Conservation (phyloP, 2,797 vertebrate species). For the Spinus olivaceus region DNA sequence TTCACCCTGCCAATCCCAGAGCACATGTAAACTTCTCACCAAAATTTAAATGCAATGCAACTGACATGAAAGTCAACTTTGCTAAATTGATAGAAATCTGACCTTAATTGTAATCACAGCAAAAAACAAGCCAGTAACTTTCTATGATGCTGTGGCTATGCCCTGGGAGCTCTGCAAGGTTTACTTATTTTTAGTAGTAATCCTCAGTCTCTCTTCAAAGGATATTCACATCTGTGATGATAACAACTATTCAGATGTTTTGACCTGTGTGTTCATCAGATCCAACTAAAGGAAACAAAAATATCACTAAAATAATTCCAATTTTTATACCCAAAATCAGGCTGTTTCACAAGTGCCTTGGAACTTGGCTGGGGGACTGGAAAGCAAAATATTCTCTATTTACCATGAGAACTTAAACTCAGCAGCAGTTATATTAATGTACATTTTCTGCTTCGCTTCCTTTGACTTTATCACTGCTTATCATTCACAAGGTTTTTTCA, state of each 20-base stretch:
- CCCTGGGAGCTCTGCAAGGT: not conserved
- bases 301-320: not conserved
- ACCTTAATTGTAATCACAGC: not conserved
- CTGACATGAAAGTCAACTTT: not conserved
- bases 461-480: not conserved
- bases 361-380: not conserved
- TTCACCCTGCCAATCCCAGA: not conserved
- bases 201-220: not conserved
- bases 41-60: not conserved
- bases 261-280: not conserved
- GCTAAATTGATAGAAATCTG: not conserved
- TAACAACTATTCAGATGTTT: not conserved
- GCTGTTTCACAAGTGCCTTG: not conserved
- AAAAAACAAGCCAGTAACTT: not conserved
- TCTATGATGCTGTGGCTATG: not conserved
- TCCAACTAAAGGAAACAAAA: not conserved
- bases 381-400: not conserved
- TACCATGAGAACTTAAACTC: not conserved
- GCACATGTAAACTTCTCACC: not conserved
- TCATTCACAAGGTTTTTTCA: not conserved
- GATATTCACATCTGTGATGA: not conserved
- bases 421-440: not conserved
- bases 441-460: not conserved
- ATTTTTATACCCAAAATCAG: not conserved
- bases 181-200: not conserved